Evolutionary conservation across 2,113 vertebrate genomes (phyloP), one percentile per base, ranked within the genome.

Genomic region (Vimba vimba): DNA sequence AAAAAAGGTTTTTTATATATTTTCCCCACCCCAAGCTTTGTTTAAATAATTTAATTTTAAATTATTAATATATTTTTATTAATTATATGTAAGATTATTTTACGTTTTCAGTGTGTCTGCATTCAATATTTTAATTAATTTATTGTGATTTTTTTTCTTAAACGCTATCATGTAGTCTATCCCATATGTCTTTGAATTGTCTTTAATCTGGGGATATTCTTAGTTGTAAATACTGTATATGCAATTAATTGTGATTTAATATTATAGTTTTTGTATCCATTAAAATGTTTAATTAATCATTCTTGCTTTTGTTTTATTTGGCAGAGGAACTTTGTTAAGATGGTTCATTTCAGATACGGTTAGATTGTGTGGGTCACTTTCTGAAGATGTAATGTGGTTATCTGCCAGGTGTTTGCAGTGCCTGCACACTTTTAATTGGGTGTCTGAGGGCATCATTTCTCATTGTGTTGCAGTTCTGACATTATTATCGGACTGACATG

Each of bases 391-490:
- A 15, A 59, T n/a, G 57, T 60, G 23, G 6, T 43, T 60, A 78
- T 6, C 33, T 60, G 57, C 23, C 79, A 81, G 59, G 43, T 81
- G 39, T 81, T 77, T 77, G 47, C 17, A 17, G 15, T 5, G 25
- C 52, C 79, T 66, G 39, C 25, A 66, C 36, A 81, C 39, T 62
- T 66, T 66, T 81, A 81, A 81, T 81, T 81, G 60, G 82, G 55
- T 45, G 13, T 75, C 82, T 52, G 33, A 78, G 43, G 55, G 27
- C 45, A 62, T 66, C 4, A 1, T 78, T 78, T 52, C 74, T 77
- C 30, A 50, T 47, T 55, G 73, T 55, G 27, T 69, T 85, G 27
- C 83, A 85, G 60, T 79, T 79, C 23, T 60, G 43, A 60, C 43
- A 36, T 62, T 60, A 79, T 60, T 60, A 79, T 62, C 27, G 4